Evolutionary conservation across 2,888 invertebrate species (phyloP), one percentile per base, ranked within the genome.

Genomic region (Ornithoptera priamus): DNA sequence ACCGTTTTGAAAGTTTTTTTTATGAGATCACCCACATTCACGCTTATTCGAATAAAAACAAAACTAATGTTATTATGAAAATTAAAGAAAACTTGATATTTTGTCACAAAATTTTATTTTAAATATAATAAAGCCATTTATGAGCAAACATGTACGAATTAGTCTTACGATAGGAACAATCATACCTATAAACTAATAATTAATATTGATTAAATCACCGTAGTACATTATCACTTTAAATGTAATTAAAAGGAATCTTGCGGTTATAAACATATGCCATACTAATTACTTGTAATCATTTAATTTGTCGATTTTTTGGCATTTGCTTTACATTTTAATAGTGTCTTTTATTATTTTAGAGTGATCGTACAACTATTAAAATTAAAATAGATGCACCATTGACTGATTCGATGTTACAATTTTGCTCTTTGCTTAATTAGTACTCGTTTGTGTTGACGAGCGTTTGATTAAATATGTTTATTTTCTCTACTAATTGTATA

Each of bases 91-190:
- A 57, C 8, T 20, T 20, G n/a, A 22, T 10, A 22, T 57, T 20
- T 57, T 57, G 5, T 57, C 15, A 57, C 20, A 18, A 39, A 39
- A 73, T 68, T 74, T 75, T 65, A 72, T 67, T 67, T 68, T 60
- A 74, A 72, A 71, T 56, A 69, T 22, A 77, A 80, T 85, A 85
- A 76, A 80, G 71, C 79, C 84, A 83, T 69, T 63, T 65, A 75
- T 88, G 87, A 88, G 87, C 88, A 86, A 88, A 82, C 78, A 79
- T 76, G 77, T 73, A 73, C 63, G 71, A 75, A 72, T 75, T 75
- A 81, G 75, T 75, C 75, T 79, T 81, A 83, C 70, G 80, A 83
- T 88, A 89, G 88, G 88, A 88, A 88, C 88, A 76, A 87, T 84
- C 82, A 84, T 80, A 82, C 78, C 78, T 83, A 82, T 72, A 78